Conservation (phyloP, 2,113 vertebrate genomes). For the Equus quagga region DNA sequence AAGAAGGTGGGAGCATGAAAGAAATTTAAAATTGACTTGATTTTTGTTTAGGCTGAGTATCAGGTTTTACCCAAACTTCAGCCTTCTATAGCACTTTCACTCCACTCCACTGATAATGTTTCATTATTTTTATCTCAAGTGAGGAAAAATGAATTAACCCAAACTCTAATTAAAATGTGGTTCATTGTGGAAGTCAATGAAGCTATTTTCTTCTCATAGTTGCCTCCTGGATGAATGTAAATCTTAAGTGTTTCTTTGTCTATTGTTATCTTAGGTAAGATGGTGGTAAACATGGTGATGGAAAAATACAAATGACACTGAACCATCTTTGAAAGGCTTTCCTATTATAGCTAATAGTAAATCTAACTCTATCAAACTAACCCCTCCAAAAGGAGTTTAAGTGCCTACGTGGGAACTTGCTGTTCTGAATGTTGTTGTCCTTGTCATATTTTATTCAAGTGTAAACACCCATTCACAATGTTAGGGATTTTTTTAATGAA, state of each 20-base stretch:
- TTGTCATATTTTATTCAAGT: neutral
- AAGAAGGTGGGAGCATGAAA: neutral
- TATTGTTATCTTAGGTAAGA: slow-evolving; percentile 2
- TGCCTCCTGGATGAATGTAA: neutral
- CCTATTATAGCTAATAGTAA: neutral
- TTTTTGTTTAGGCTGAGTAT: neutral
- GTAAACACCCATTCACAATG: neutral
- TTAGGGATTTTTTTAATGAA: neutral
- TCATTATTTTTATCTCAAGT: slow-evolving; percentile 37
- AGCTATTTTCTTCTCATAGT: neutral
- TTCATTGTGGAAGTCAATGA: neutral
- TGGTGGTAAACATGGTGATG: neutral
- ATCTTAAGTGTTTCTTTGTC: slow-evolving; percentile 30
- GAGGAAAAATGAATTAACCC: slow-evolving; percentile 42
- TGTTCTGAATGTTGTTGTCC: neutral
- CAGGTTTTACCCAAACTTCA: neutral
- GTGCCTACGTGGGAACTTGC: neutral
- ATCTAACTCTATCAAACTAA: neutral
- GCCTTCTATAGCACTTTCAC: slow-evolving; percentile 3
- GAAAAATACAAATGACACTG: neutral
- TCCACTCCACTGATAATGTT: neutral
- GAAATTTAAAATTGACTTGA: slow-evolving; percentile 26
- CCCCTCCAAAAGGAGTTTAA: neutral
- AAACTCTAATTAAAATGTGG: slow-evolving; percentile 32
- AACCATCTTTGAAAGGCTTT: neutral